A percentile compares a stretch with the other conserved stretches of the same genome.
Evolutionary conservation across 2,113 vertebrate genomes (phyloP).

Genomic region (Thamnophis sirtalis): DNA sequence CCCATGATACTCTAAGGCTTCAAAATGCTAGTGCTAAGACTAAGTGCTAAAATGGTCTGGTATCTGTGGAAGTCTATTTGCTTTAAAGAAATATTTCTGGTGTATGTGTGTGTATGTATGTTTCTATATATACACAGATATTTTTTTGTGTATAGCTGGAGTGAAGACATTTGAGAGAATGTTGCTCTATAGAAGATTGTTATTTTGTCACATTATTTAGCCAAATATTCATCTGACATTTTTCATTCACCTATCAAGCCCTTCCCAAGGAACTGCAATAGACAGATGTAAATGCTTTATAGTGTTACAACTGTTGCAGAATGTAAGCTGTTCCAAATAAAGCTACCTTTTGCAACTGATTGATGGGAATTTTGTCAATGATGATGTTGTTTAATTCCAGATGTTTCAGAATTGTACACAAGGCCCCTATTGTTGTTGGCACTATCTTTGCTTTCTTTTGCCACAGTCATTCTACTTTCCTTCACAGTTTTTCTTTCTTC

Average conservation of each 20-base stretch:
- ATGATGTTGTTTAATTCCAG: not conserved
- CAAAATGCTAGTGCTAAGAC: not conserved
- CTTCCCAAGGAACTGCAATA: not conserved
- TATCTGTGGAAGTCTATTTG: not conserved
- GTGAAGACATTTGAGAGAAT: not conserved
- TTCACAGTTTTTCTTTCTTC: not conserved
- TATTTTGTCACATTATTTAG: not conserved
- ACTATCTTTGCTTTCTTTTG: not conserved
- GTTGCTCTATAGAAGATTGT: not conserved
- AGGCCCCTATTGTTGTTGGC: not conserved
- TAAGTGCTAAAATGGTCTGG: not conserved
- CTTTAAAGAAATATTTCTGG: not conserved
- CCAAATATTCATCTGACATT: not conserved
- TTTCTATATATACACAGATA: not conserved
- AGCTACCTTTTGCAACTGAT: not conserved
- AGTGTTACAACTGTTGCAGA: not conserved
- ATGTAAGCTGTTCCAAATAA: not conserved
- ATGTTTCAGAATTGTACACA: not conserved
- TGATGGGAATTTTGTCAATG: not conserved
- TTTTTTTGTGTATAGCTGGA: not conserved
- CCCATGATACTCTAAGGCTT: not conserved
- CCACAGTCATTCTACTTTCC: not conserved
- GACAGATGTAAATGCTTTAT: not conserved
- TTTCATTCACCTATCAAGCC: not conserved
- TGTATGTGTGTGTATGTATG: not conserved